A percentile compares a stretch with the other conserved stretches of the same genome.
These are phyloP conservation scores for Tetrapedia diversipes DNA, from an alignment of 2,888 invertebrate genomes.

Conservation along the genomic window DNA sequence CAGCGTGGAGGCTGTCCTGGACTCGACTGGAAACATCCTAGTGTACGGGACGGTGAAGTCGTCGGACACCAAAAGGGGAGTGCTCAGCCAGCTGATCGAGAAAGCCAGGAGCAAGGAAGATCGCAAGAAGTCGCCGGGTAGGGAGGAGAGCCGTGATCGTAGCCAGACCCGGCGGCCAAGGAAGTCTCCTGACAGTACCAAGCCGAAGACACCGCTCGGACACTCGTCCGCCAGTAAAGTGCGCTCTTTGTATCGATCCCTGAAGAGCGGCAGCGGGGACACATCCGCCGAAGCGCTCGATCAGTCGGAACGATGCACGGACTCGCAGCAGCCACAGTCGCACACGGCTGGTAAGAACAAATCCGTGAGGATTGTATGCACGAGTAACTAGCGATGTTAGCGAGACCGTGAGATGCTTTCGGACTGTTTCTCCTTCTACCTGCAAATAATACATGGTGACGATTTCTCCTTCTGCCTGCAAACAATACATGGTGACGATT, in stretches of 20 bases:
- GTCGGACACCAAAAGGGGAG: slow-evolving; percentile 79
- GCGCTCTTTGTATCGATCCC: slow-evolving; percentile 79
- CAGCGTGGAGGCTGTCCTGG: slow-evolving; percentile 77
- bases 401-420: not conserved
- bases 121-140: slow-evolving; percentile 82
- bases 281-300: slow-evolving; percentile 75
- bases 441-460: not conserved
- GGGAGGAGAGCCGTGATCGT: slow-evolving; percentile 79
- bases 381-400: slow-evolving; percentile 36
- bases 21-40: slow-evolving; percentile 80
- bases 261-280: slow-evolving; percentile 74
- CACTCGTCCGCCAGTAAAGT: slow-evolving; percentile 77
- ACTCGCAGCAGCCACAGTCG: slow-evolving; percentile 76
- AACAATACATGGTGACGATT: not conserved
- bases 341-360: slow-evolving; percentile 70
- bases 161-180: slow-evolving; percentile 79
- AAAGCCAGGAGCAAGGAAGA: slow-evolving; percentile 84
- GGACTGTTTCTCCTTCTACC: too few relatives aligned
- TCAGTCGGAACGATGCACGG: slow-evolving; percentile 78
- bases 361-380: slow-evolving; percentile 44
- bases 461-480: too few relatives aligned
- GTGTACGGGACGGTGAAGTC: slow-evolving; percentile 78
- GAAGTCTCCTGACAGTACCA: slow-evolving; percentile 79
- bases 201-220: slow-evolving; percentile 79
- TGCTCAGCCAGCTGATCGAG: slow-evolving; percentile 85